A percentile compares a stretch with the other conserved stretches of the same genome.
Conservation (phyloP, 1,140 invertebrate genomes). For the Littorina saxatilis region DNA sequence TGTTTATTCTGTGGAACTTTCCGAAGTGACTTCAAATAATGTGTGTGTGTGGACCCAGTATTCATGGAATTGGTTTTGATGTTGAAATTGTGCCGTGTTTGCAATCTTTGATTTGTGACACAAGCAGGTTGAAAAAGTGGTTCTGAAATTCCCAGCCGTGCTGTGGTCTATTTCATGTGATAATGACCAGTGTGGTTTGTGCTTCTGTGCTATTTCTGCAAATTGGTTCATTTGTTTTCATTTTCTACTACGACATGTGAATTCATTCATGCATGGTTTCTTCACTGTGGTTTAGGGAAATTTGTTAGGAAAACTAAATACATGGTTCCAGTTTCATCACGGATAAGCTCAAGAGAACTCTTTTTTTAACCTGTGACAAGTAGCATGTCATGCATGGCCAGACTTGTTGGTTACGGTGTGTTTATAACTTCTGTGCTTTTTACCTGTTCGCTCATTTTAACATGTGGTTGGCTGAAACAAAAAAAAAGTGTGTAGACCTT, state of each 20-base stretch:
- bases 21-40: no score
- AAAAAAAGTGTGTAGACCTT: no score
- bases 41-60: no score
- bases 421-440: background rate
- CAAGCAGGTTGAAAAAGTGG: no score
- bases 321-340: background rate
- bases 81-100: background rate
- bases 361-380: background rate
- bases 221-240: background rate
- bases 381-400: background rate
- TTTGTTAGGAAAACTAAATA: background rate
- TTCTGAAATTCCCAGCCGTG: no score
- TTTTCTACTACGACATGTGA: background rate
- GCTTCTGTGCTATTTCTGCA: no score
- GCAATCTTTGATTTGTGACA: background rate
- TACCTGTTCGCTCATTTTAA: no score
- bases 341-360: background rate
- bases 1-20: no score
- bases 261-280: conserved; percentile 26
- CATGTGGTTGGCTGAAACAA: no score
- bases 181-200: no score
- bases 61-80: no score
- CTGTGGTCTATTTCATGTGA: no score
- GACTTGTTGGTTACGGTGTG: background rate
- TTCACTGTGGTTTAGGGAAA: conserved; percentile 25